Evolutionary conservation across 1,140 invertebrate species (phyloP), one percentile per base, ranked within the genome.

Genomic region (Coboldia fuscipes): DNA sequence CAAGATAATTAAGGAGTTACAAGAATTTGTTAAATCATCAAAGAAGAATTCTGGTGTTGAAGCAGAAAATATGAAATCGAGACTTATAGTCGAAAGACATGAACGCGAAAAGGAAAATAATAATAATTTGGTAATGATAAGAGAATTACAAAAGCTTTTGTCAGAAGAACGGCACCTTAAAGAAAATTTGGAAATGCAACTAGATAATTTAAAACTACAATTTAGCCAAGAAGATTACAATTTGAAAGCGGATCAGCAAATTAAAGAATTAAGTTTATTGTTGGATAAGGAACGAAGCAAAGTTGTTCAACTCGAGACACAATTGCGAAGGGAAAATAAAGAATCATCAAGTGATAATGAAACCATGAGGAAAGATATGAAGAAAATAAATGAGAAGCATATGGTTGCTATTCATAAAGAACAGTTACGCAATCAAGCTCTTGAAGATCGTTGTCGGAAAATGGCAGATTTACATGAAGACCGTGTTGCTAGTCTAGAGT

Each of bases 41-140:
- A 57, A 65, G 14, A 64, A 57, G 39, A 57, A 63, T 13, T 62
- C 65, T 43, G 53, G 64, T 21, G 55, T 56, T 7, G 72, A 76
- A 45, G 50, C 75, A 2, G 70, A 70, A 40, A 69, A 73, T 45
- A 44, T 75, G 1, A 75, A 76, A 46, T 71, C 72, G 26, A 75
- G 75, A 50, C 62, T 76, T 42, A 69, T 70, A 6, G 66, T 72
- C 42, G 74, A 81, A 46, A 70, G 78, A 24, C 69, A 76, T 43
- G 78, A 84, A 41, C 58, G 75, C 36, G 78, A 83, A 47, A 76
- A 72, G 44, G 77, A 84, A 48, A 72, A 75, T 37, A 66, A 64
- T 35, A 72, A 83, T 48, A 68, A 81, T 58, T 61, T 66, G 30
- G 59, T 73, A 5, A 75, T 75, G 66, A 57, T 52, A 14, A 65